Conservation (phyloP, 1,140 invertebrate genomes). For the Palaemon carinicauda region DNA sequence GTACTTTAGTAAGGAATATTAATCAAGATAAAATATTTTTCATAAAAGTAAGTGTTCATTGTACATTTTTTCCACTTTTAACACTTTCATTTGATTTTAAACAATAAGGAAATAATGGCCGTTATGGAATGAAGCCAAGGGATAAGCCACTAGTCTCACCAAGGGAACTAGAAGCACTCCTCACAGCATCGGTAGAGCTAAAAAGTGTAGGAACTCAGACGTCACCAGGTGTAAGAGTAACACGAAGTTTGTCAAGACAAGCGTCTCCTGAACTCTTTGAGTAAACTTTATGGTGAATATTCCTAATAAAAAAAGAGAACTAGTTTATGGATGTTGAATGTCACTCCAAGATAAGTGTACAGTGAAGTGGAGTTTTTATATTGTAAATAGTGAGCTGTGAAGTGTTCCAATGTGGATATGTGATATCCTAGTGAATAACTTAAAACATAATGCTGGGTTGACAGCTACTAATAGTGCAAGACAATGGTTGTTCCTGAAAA, state of each 20-base stretch:
- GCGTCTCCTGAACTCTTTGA: slow-evolving; percentile 40
- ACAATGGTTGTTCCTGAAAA: too few relatives aligned
- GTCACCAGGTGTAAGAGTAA: slow-evolving; percentile 33
- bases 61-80: not conserved
- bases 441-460: too few relatives aligned
- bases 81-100: not conserved
- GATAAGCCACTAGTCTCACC: slow-evolving; percentile 9
- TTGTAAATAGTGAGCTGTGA: too few relatives aligned
- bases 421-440: too few relatives aligned
- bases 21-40: not conserved
- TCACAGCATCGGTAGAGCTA: slow-evolving; percentile 11
- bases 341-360: too few relatives aligned
- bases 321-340: not conserved
- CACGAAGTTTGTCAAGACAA: slow-evolving; percentile 45
- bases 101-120: slow-evolving; percentile 10
- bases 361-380: too few relatives aligned
- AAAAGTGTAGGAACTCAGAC: slow-evolving; percentile 30
- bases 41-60: not conserved
- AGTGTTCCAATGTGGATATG: too few relatives aligned
- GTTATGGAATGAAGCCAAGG: not conserved
- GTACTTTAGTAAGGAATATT: too few relatives aligned
- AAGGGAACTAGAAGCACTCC: slow-evolving; percentile 31
- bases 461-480: too few relatives aligned
- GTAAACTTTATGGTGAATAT: not conserved
- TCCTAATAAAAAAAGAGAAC: not conserved